Percentiles rank a stretch among this genome's conserved stretches.
phyloP scores from a whole-genome alignment of 1,140 invertebrate genomes.

The Solenopsis invicta region DNA sequence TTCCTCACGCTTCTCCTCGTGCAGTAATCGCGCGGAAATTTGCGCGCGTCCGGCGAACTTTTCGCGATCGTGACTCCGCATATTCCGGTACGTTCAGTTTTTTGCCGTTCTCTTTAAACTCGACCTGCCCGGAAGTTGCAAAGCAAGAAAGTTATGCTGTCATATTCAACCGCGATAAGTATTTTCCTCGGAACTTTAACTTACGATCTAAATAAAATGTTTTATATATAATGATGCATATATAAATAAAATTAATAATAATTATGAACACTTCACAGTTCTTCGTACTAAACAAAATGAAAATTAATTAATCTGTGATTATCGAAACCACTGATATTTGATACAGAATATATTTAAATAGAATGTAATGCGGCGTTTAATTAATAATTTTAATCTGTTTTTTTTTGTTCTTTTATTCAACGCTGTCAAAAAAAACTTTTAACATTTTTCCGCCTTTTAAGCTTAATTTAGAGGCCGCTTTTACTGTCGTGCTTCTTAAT shows the following conservation, averaged over 20 bases:
- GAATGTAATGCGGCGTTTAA: not conserved
- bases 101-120: conserved; percentile 23
- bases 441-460: not conserved
- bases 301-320: not conserved
- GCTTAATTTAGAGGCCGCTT: conserved; percentile 16
- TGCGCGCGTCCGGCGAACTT: conserved; percentile 33
- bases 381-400: conserved; percentile 43
- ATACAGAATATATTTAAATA: conserved; percentile 20
- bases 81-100: conserved; percentile 17
- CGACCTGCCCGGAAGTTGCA: not conserved
- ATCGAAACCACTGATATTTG: not conserved
- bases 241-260: not conserved
- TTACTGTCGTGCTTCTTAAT: conserved; percentile 59
- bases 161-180: not conserved
- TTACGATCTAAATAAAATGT: not conserved
- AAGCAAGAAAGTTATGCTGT: not conserved
- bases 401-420: conserved; percentile 3
- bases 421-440: not conserved
- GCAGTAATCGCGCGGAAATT: conserved; percentile 39
- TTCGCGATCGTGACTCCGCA: conserved; percentile 40
- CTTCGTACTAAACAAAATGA: not conserved
- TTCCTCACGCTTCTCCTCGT: not conserved
- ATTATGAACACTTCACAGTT: not conserved
- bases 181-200: not conserved
- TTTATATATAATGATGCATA: not conserved